Percentiles rank a stretch among this genome's conserved stretches.
Evolutionary conservation across 2,113 vertebrate genomes (phyloP).

Genomic region (Megaceryle torquata): DNA sequence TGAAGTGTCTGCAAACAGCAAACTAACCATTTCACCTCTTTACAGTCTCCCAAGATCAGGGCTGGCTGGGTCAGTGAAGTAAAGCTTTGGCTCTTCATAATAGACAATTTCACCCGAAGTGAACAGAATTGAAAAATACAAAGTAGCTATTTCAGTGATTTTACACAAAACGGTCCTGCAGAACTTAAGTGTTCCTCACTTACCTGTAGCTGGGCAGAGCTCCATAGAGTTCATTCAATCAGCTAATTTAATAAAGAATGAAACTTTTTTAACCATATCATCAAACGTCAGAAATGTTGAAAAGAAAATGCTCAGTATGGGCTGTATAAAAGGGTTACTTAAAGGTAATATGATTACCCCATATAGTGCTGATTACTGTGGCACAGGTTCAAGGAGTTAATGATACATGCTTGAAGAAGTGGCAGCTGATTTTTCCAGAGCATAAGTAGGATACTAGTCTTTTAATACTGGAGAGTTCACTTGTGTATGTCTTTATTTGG

Average conservation of each 20-base stretch:
- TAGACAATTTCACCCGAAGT: not conserved
- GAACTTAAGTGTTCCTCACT: not conserved
- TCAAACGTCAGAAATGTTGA: not conserved
- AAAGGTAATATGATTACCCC: not conserved
- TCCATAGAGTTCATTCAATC: not conserved
- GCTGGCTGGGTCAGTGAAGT: not conserved
- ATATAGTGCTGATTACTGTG: not conserved
- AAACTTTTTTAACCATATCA: not conserved
- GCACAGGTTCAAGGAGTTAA: not conserved
- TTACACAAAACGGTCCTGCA: not conserved
- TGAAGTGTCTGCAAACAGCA: not conserved
- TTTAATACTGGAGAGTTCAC: not conserved
- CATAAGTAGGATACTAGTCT: not conserved
- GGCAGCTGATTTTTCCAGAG: slow-evolving; percentile 15
- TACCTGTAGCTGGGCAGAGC: not conserved
- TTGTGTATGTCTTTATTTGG: not conserved
- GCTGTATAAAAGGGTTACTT: not conserved
- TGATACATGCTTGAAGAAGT: not conserved
- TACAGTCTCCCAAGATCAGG: not conserved
- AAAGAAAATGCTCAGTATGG: not conserved
- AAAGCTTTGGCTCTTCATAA: not conserved
- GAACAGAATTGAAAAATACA: not conserved
- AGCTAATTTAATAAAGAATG: not conserved
- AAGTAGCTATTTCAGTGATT: not conserved
- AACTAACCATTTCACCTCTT: not conserved